phyloP scores from a whole-genome alignment of 2,113 vertebrate species.

The Lates calcarifer region DNA sequence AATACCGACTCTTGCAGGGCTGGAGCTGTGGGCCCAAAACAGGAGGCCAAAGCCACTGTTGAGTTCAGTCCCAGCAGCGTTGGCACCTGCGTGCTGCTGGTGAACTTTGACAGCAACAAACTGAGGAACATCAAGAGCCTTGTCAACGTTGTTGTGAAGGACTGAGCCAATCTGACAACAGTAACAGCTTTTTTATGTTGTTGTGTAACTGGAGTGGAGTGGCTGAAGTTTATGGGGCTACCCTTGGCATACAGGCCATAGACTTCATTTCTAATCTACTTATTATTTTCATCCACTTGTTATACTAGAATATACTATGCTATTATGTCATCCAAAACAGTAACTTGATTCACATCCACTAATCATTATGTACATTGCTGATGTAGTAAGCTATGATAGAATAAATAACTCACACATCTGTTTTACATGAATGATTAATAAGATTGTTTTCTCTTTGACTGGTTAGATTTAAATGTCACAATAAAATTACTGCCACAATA shows the following conservation, averaged over 20 bases:
- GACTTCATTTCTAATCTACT: background rate
- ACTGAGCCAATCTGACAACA: constrained; percentile 15
- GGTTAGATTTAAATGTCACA: too few species aligned
- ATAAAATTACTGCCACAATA: too few species aligned
- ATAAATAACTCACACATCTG: background rate
- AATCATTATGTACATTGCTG: background rate
- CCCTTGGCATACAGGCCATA: too few species aligned
- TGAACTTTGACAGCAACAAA: constrained; percentile 90
- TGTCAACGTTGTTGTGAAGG: constrained; percentile 60
- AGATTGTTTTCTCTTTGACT: too few species aligned
- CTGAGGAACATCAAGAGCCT: constrained; percentile 87
- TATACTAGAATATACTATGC: background rate
- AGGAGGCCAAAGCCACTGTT: constrained; percentile 78
- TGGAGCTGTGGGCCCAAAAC: constrained; percentile 71
- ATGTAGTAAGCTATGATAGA: background rate
- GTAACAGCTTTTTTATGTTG: background rate
- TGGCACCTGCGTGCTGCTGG: constrained; percentile 86
- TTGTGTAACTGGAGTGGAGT: background rate
- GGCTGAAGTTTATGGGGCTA: background rate
- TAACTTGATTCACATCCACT: background rate
- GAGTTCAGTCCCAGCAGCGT: constrained; percentile 80
- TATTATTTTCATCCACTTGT: background rate
- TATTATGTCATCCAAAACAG: too few species aligned
- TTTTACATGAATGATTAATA: background rate
- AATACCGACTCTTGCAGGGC: constrained; percentile 60